Evolutionary conservation across 2,797 vertebrate species (phyloP), one percentile per base, ranked within the genome.

Genomic region (Chromobotia macracanthus): DNA sequence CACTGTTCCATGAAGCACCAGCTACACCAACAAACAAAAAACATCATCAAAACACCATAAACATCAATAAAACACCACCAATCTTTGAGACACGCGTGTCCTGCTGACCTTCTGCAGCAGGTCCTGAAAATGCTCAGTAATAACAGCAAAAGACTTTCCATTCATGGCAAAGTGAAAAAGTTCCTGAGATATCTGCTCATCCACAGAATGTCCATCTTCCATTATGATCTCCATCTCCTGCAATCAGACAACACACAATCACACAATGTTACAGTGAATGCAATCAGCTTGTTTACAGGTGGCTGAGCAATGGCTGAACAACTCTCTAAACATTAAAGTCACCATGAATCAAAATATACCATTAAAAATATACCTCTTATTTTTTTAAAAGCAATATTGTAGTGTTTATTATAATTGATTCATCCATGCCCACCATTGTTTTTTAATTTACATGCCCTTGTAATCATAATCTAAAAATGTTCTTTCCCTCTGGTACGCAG

Each of bases 81-180:
- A 16, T 1, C 15, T 28, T 21, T 25, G 15, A 5, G 2, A 7
- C 12, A 13, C 4, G 58, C 35, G 41, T 12, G 19, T 44, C 19
- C 1, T 15, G 2, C 78, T 10, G 23, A 98, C 98, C 96, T 97
- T 99, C 86, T 96, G 97, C 83, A 98, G 93, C 81, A 99, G 92
- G 80, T 99, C 98, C 79, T 96, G 96, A 88, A 99, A 99, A 90
- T 99, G 97, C 79, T 99, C 97, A 19, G 91, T 85, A 72, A 99
- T 97, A 64, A 98, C 92, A 0, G 94, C 94, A 88, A 99, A 99
- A 4, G 98, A 98, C 85, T 97, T 99, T 80, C 98, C 98, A 44
- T 94, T 96, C 97, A 99, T 98, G 15, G 97, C 97, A 89, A 99
- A 99, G 91, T 99, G 98, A 84, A 95, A 98, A 73, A 92, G 88